A percentile compares a stretch with the other conserved stretches of the same genome.
These are phyloP conservation scores for Leptinotarsa undecemlineata DNA, from an alignment of 1,140 invertebrate genomes.

Conservation along the genomic window DNA sequence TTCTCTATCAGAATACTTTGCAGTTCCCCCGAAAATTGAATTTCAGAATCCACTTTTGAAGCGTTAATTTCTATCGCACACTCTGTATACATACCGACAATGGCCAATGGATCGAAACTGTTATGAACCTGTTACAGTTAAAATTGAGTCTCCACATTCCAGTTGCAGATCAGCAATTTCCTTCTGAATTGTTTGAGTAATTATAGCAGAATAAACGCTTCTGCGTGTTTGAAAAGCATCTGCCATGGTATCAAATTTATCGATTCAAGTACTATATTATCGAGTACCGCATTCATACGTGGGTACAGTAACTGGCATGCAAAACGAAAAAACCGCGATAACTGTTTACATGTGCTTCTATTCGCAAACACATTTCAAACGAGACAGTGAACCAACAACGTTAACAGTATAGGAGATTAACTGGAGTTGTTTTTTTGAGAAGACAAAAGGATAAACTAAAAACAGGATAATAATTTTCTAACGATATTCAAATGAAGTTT, in stretches of 20 bases:
- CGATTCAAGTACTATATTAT: neutral
- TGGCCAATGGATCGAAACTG: neutral
- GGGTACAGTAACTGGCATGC: neutral
- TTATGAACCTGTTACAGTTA: neutral
- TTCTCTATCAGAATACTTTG: too few relatives aligned
- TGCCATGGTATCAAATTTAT: neutral
- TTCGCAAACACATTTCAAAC: neutral
- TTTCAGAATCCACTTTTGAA: too few relatives aligned
- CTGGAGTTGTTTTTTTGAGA: neutral
- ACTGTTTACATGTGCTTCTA: constrained; percentile 6
- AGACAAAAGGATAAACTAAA: neutral
- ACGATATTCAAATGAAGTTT: too few relatives aligned
- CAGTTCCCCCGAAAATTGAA: too few relatives aligned
- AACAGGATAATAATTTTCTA: too few relatives aligned
- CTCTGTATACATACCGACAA: too few relatives aligned
- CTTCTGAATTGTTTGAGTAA: neutral
- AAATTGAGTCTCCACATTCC: too few relatives aligned
- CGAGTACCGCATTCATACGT: constrained; percentile 1
- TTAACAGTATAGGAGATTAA: neutral
- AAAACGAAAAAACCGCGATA: constrained; percentile 1
- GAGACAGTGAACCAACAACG: neutral
- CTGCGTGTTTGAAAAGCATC: neutral
- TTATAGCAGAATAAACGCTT: neutral
- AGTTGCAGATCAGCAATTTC: neutral
- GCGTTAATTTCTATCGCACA: too few relatives aligned